Evolutionary conservation across 2,797 vertebrate genomes (phyloP).

Genomic region (Philypnodon macrostomus): DNA sequence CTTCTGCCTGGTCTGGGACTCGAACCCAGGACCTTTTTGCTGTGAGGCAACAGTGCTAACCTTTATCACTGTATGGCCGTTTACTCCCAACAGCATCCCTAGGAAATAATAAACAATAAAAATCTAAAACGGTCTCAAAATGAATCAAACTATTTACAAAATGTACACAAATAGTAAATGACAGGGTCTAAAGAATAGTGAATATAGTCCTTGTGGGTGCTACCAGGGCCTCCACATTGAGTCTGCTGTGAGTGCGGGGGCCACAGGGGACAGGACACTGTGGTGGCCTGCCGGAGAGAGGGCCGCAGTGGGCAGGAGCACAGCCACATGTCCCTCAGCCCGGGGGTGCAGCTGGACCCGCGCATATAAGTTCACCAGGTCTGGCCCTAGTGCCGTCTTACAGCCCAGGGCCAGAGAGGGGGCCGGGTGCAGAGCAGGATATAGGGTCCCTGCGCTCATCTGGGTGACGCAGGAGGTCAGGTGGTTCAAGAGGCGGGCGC

Average conservation of each 20-base stretch:
- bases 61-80: too few relatives aligned
- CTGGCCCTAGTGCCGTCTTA: conserved; percentile 67
- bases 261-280: conserved; percentile 71
- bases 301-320: conserved; percentile 86
- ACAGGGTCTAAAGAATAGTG: conserved; percentile 9
- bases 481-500: conserved; percentile 88
- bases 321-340: conserved; percentile 88
- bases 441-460: conserved; percentile 83
- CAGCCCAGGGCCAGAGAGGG: conserved; percentile 54
- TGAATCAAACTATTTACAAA: conserved; percentile 74
- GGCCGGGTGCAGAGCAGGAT: conserved; percentile 10
- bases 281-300: conserved; percentile 71
- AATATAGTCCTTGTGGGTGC: conserved; percentile 29
- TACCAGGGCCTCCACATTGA: conserved; percentile 96
- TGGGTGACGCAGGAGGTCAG: conserved; percentile 90
- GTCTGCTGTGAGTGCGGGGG: conserved; percentile 78
- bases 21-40: too few relatives aligned
- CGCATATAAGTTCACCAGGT: conserved; percentile 78
- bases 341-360: conserved; percentile 89
- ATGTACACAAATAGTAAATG: conserved; percentile 58
- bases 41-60: too few relatives aligned
- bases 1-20: too few relatives aligned
- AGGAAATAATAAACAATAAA: neutral
- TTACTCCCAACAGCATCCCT: neutral
- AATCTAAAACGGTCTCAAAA: conserved; percentile 59